These are phyloP conservation scores for Hemicordylus capensis DNA, from an alignment of 2,113 vertebrate genomes.

Conservation along the genomic window DNA sequence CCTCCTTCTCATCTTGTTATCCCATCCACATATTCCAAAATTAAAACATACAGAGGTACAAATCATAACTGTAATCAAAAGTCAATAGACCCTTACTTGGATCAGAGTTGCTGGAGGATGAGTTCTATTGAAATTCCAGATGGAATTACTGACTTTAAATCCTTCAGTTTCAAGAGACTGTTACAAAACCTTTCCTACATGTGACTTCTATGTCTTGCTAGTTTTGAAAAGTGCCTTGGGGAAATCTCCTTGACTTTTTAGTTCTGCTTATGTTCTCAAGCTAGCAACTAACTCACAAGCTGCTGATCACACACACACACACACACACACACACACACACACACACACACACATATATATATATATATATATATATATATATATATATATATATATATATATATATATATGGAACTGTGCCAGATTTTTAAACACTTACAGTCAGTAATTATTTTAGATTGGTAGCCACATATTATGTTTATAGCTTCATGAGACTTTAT, in stretches of 20 bases:
- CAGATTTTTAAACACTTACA: background rate
- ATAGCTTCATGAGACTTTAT: background rate
- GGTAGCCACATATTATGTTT: background rate
- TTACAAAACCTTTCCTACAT: background rate
- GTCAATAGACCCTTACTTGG: background rate
- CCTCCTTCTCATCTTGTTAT: background rate
- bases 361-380: too few relatives aligned
- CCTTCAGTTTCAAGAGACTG: background rate
- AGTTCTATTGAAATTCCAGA: background rate
- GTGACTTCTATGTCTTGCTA: background rate
- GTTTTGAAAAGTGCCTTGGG: background rate
- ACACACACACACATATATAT: too few relatives aligned
- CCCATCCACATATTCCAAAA: background rate
- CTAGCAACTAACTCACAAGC: background rate
- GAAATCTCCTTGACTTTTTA: background rate
- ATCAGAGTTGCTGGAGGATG: background rate
- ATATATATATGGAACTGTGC: too few relatives aligned
- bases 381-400: too few relatives aligned
- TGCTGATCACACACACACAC: background rate
- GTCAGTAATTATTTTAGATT: background rate
- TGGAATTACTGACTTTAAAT: background rate
- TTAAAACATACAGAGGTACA: background rate
- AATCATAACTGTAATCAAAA: background rate
- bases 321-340: too few relatives aligned
- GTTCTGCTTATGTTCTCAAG: background rate